A percentile compares a stretch with the other conserved stretches of the same genome.
These are phyloP conservation scores for Diabrotica virgifera DNA, from an alignment of 1,140 invertebrate species.

Conservation along the genomic window DNA sequence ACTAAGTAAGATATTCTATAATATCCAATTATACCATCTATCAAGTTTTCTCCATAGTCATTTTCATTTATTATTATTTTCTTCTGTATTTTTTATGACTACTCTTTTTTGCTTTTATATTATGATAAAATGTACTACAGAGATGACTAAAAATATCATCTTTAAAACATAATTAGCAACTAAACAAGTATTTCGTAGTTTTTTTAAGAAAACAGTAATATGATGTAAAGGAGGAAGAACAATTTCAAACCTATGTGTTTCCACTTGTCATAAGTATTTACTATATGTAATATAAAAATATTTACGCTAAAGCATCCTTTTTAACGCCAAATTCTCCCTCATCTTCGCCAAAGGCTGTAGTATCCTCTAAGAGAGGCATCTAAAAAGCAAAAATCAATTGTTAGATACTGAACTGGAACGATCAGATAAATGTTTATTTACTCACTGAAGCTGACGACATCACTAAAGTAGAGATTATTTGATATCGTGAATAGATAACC, in stretches of 20 bases:
- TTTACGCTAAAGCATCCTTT: constrained; percentile 52
- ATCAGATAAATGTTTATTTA: neutral
- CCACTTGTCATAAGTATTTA: neutral
- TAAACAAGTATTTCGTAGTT: neutral
- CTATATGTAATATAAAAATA: neutral
- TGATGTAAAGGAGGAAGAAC: neutral
- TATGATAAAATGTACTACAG: no score
- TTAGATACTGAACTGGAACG: neutral
- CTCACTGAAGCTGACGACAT: constrained; percentile 31
- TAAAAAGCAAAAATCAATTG: constrained; percentile 42
- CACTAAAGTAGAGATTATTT: neutral
- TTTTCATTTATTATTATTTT: no score
- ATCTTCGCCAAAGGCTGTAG: constrained; percentile 82
- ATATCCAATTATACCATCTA: no score
- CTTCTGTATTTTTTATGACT: no score
- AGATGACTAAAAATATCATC: no score
- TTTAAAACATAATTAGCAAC: no score
- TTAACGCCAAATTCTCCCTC: constrained; percentile 57
- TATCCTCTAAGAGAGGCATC: constrained; percentile 78
- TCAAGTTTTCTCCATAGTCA: no score
- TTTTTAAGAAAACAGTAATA: no score
- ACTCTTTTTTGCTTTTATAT: no score
- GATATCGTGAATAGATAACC: neutral
- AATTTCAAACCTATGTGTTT: constrained; percentile 6
- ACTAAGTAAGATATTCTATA: no score